phyloP scores from a whole-genome alignment of 2,113 vertebrate genomes.

The Phrynosoma platyrhinos region DNA sequence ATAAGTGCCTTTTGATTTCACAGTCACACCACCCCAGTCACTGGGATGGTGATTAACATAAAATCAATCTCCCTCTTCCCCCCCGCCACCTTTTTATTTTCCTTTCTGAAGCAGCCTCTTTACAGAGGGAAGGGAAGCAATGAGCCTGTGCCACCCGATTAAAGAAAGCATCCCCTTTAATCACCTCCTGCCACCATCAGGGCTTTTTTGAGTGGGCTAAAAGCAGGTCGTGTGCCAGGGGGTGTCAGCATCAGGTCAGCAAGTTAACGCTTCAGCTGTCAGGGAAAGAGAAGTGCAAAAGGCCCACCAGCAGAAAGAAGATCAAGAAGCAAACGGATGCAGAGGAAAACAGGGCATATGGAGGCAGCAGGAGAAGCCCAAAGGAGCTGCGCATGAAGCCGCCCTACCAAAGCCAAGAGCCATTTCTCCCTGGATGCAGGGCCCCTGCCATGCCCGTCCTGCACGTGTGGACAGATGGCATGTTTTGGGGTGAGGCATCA shows the following conservation, averaged over 20 bases:
- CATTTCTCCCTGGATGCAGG: not conserved
- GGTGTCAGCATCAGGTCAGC: constrained; percentile 36
- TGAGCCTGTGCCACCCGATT: constrained; percentile 16
- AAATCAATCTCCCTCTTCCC: constrained; percentile 25
- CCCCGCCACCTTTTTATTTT: not conserved
- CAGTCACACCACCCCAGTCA: constrained; percentile 28
- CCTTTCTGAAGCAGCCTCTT: not conserved
- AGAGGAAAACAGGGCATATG: not conserved
- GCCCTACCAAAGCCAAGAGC: not conserved
- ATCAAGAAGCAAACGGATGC: not conserved
- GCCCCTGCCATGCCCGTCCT: not conserved
- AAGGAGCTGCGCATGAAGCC: not conserved
- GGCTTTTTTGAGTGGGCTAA: constrained; percentile 32
- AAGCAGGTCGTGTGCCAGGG: constrained; percentile 27
- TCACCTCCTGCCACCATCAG: constrained; percentile 32
- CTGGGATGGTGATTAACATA: constrained; percentile 39
- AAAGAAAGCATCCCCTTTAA: constrained; percentile 35
- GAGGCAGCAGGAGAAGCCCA: not conserved
- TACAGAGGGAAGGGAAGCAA: constrained; percentile 3
- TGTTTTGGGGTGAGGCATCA: not conserved
- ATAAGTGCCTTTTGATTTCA: constrained; percentile 45
- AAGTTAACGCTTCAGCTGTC: constrained; percentile 31
- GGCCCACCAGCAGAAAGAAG: not conserved
- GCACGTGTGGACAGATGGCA: not conserved
- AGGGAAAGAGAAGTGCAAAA: constrained; percentile 15